phyloP scores from a whole-genome alignment of 2,888 invertebrate genomes.

The Ichneumoninae sp. region DNA sequence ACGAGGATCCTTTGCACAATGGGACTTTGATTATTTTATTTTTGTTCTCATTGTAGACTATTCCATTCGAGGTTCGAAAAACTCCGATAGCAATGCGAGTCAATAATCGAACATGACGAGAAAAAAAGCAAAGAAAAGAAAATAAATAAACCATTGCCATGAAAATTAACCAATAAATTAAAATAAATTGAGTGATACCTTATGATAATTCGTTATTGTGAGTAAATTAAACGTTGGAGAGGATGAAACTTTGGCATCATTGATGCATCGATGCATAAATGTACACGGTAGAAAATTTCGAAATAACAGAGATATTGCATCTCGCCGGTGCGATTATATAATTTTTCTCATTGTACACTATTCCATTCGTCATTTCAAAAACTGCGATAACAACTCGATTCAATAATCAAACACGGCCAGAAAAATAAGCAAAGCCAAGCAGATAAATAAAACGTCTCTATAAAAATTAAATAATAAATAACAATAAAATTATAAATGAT shows the following conservation, averaged over 20 bases:
- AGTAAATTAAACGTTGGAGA: not conserved
- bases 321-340: no score
- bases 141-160: not conserved
- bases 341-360: no score
- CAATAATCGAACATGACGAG: not conserved
- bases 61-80: not conserved
- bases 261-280: conserved; percentile 18
- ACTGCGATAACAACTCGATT: no score
- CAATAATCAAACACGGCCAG: not conserved
- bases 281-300: not conserved
- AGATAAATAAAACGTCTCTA: no score
- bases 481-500: not conserved
- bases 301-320: not conserved
- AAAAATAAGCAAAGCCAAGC: not conserved
- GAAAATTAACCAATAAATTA: no score
- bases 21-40: not conserved
- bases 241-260: not conserved
- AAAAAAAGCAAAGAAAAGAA: not conserved
- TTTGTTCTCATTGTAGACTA: not conserved
- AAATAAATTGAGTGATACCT: not conserved
- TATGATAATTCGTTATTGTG: not conserved
- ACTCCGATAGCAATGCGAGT: not conserved
- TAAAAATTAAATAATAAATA: not conserved
- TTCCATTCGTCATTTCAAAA: no score
- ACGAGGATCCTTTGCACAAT: not conserved